phyloP scores from a whole-genome alignment of 2,888 invertebrate species.

The Drosophila conformis region DNA sequence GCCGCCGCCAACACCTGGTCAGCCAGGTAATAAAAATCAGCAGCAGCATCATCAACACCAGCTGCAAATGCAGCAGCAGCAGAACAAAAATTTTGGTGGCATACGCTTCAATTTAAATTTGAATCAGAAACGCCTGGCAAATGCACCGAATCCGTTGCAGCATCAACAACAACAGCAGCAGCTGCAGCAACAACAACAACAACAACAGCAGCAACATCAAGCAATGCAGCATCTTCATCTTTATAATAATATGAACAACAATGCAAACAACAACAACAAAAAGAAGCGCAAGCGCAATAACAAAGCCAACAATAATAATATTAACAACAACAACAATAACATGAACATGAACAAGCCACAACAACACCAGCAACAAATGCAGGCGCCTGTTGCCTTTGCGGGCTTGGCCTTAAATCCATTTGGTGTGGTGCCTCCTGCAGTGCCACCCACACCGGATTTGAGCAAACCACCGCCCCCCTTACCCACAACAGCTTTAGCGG shows the following conservation, averaged over 20 bases:
- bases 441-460: conserved; percentile 73
- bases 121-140: conserved; percentile 84
- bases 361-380: conserved; percentile 34
- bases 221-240: conserved; percentile 49
- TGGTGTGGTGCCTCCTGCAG: conserved; percentile 22
- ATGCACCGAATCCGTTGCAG: conserved; percentile 82
- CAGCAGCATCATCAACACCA: conserved; percentile 38
- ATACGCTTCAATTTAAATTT: conserved; percentile 86
- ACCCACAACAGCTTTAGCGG: conserved; percentile 34
- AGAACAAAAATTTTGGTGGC: conserved; percentile 85
- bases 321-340: conserved; percentile 36
- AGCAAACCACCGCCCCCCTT: conserved; percentile 83
- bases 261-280: conserved; percentile 86
- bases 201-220: conserved; percentile 37
- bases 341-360: conserved; percentile 25
- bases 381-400: conserved; percentile 22
- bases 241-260: conserved; percentile 51
- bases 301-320: conserved; percentile 47
- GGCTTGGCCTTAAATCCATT: conserved; percentile 55
- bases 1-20: conserved; percentile 81
- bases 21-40: conserved; percentile 48
- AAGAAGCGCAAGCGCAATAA: conserved; percentile 91
- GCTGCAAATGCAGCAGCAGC: conserved; percentile 56
- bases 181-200: conserved; percentile 25
- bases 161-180: conserved; percentile 57